Conservation (phyloP, 1,140 invertebrate species). For the Phymorhynchus buccinoides region DNA sequence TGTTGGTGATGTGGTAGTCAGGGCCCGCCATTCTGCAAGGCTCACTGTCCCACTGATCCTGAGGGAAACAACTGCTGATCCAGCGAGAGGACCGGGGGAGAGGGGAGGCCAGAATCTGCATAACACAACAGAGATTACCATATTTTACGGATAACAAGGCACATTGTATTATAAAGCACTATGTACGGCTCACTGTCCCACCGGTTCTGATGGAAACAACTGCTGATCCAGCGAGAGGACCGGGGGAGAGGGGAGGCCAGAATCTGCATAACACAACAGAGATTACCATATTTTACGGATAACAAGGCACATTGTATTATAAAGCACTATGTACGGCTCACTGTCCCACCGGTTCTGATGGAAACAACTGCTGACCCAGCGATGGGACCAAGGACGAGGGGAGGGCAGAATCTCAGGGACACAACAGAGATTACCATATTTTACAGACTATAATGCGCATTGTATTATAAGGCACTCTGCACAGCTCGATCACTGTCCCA, state of each 20-base stretch:
- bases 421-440: background rate
- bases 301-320: too few species aligned
- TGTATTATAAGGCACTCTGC: too few species aligned
- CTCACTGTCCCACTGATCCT: conserved; percentile 84
- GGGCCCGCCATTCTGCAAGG: conserved; percentile 88
- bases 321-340: too few species aligned
- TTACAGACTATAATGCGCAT: too few species aligned
- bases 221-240: conserved; percentile 89
- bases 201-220: conserved; percentile 88
- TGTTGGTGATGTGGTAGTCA: conserved; percentile 96
- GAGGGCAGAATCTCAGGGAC: conserved; percentile 79
- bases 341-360: conserved; percentile 87
- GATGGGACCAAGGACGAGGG: conserved; percentile 83
- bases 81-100: conserved; percentile 86
- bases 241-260: conserved; percentile 85
- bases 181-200: conserved; percentile 85
- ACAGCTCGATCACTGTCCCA: conserved; percentile 85
- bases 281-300: too few species aligned
- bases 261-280: conserved; percentile 74
- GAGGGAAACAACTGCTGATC: conserved; percentile 93
- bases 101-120: conserved; percentile 82
- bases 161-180: too few species aligned
- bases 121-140: background rate
- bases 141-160: too few species aligned
- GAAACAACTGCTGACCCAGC: conserved; percentile 94